Base-by-base conservation (phyloP, 53 echinoderm and acorn worm species). In the Antedon mediterranea region DNA sequence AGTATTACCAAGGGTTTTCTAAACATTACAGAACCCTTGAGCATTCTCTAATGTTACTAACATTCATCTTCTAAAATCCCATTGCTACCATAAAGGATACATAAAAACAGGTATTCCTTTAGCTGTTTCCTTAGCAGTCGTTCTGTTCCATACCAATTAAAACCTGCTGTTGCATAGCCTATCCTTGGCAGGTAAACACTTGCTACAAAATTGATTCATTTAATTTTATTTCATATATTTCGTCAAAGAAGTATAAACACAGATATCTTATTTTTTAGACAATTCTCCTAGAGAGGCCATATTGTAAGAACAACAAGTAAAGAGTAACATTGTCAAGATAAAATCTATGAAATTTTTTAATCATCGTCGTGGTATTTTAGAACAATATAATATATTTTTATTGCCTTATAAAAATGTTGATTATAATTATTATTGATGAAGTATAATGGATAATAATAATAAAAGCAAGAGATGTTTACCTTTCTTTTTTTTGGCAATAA, bases 101-200 rank as follows among this genome's bases (percentile, higher is more conserved):
- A 97, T 85, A 34, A 85, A 88, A 33, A 90, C 84, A 72, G 88
- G 88, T 31, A 97, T 88, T 71, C 95, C 97, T 71, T 85, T 87
- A 0, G 92, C 83, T 43, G 90, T 81, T 97, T 97, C 43, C 88
- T 83, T 18, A 97, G 87, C 31, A 97, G 89, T 82, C 92, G 75
- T 77, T 97, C 97, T 9, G 97, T 97, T 20, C 97, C 97, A 74
- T 92, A 97, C 97, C 97, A 97, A 76, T 97, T 97, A 89, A 97
- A 97, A 0, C 88, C 97, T 4, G 97, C 90, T 13, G 97, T 97
- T 14, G 97, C 93, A 72, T 97, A 92, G 28, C 97, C 92, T 0
- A 97, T 97, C 43, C 97, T 78, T 11, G 97, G 97, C 8, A 97
- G 77, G 44, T 97, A 97, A 29, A 97, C 97, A 70, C 88, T 90